Percentiles rank a stretch among this genome's conserved stretches.
phyloP scores from a whole-genome alignment of 2,797 vertebrate genomes.

The Rhinichthys osculus region DNA sequence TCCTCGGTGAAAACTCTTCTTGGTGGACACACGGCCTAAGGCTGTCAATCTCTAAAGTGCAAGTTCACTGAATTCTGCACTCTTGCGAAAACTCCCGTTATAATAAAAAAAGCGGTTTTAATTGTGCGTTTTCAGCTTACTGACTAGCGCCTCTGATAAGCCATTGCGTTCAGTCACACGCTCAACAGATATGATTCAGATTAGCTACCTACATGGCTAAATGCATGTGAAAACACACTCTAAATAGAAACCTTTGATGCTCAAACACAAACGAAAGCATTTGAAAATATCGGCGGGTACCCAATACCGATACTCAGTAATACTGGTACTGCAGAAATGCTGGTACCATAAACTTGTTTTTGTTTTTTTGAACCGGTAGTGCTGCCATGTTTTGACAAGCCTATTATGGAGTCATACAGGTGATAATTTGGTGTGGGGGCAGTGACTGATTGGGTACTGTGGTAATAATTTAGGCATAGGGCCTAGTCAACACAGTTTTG shows the following conservation, averaged over 20 bases:
- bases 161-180: neutral
- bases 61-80: neutral
- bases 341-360: too few relatives aligned
- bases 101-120: neutral
- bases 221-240: neutral
- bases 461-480: too few relatives aligned
- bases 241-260: neutral
- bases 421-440: neutral
- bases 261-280: neutral
- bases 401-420: neutral
- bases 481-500: neutral
- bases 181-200: neutral
- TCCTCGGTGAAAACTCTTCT: too few relatives aligned
- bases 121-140: neutral
- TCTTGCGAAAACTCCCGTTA: neutral
- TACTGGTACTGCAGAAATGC: neutral
- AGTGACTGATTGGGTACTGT: neutral
- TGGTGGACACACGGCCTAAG: too few relatives aligned
- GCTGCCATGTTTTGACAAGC: neutral
- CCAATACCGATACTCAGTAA: neutral
- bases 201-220: neutral
- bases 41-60: neutral
- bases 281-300: neutral
- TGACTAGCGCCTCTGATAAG: neutral
- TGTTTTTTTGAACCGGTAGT: neutral